These are phyloP conservation scores for Meghimatium bilineatum DNA, from an alignment of 2,888 invertebrate species.

Conservation along the genomic window DNA sequence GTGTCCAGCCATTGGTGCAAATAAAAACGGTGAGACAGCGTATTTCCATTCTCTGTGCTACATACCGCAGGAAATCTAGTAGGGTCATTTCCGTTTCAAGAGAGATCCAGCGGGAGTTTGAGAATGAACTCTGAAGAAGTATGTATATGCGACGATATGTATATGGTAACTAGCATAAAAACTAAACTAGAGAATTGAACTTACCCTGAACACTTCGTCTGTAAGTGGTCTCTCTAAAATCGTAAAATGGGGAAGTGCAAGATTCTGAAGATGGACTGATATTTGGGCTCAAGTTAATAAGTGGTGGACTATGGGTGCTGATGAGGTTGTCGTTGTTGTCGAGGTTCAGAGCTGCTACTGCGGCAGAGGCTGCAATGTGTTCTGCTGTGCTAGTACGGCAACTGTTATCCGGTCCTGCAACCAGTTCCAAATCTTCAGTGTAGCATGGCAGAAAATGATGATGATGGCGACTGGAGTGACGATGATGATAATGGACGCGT, in stretches of 20 bases:
- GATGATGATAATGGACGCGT: conserved; percentile 52
- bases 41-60: no score
- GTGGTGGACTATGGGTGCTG: conserved; percentile 76
- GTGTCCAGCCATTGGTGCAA: no score
- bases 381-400: conserved; percentile 40
- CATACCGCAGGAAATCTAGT: no score
- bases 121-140: no score
- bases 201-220: conserved; percentile 70
- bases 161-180: no score
- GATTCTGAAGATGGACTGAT: conserved; percentile 58
- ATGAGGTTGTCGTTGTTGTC: conserved; percentile 61
- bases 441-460: conserved; percentile 53
- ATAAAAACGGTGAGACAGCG: no score
- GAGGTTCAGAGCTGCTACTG: conserved; percentile 40
- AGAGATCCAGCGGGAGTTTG: no score
- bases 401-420: conserved; percentile 47
- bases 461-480: conserved; percentile 51
- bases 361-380: conserved; percentile 40
- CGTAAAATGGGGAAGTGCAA: conserved; percentile 73
- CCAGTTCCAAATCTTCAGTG: conserved; percentile 46
- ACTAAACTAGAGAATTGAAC: conserved; percentile 22
- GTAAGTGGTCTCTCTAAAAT: conserved; percentile 71
- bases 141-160: no score
- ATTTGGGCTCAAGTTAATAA: conserved; percentile 74
- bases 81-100: no score